Conservation (phyloP, 37 sponge, comb jelly and placozoan species). For the Spongia lamella region DNA sequence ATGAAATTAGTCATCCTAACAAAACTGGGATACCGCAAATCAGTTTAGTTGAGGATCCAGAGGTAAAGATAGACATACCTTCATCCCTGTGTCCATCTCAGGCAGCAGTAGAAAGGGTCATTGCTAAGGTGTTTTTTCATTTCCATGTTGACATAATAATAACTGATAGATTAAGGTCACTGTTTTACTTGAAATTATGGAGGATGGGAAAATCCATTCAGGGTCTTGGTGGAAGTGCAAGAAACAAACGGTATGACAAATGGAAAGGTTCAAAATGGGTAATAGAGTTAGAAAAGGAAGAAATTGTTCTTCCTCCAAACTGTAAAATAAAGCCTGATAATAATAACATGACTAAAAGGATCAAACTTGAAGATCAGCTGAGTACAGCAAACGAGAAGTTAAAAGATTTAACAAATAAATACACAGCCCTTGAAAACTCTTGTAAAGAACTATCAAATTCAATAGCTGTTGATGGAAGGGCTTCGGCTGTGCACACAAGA, state of each 20-base stretch:
- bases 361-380: not conserved
- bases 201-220: slow-evolving; percentile 6
- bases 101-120: not conserved
- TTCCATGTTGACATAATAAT: not conserved
- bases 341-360: slow-evolving; percentile 4
- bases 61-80: no score
- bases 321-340: not conserved
- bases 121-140: slow-evolving; percentile 18
- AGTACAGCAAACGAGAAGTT: not conserved
- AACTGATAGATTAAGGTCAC: not conserved
- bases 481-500: no score
- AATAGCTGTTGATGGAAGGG: no score
- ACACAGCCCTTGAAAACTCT: no score
- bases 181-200: slow-evolving; percentile 13
- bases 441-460: no score
- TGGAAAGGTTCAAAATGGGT: slow-evolving; percentile 9
- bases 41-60: no score
- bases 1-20: no score
- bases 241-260: not conserved
- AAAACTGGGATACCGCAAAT: no score
- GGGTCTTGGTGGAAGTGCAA: not conserved
- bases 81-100: no score
- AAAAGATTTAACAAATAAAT: slow-evolving; percentile 6
- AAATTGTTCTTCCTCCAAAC: no score
- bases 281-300: not conserved